These are phyloP conservation scores for Drosophila trichaetosa DNA, from an alignment of 2,888 invertebrate species.

Conservation along the genomic window DNA sequence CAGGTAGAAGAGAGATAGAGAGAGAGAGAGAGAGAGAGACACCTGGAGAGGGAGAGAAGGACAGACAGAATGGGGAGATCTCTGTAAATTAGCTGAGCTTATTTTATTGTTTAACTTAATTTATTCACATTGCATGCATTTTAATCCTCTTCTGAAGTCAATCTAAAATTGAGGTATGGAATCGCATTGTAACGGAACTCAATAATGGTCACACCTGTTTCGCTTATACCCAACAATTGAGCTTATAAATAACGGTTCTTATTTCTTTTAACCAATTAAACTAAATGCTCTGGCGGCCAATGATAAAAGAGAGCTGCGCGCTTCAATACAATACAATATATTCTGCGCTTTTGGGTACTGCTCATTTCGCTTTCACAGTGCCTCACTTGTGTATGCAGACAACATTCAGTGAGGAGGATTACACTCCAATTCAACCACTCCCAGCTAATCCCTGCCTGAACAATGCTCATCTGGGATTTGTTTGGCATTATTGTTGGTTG, in stretches of 20 bases:
- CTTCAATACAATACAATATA: neutral
- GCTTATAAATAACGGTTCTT: neutral
- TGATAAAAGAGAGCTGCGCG: neutral
- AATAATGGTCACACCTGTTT: neutral
- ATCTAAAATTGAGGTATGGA: neutral
- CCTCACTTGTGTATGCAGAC: neutral
- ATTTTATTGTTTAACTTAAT: neutral
- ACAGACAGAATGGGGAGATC: neutral
- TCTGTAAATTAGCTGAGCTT: too few relatives aligned
- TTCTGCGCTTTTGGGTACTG: slow-evolving; percentile 11
- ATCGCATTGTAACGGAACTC: neutral
- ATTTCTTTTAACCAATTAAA: neutral
- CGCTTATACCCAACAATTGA: neutral
- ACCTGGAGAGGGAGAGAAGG: too few relatives aligned
- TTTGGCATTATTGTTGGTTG: slow-evolving; percentile 3
- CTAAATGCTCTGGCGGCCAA: neutral
- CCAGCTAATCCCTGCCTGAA: neutral
- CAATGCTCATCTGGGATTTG: slow-evolving; percentile 10
- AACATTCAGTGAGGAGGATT: neutral
- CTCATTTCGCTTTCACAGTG: slow-evolving; percentile 11
- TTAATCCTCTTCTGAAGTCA: neutral
- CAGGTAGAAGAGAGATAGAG: neutral
- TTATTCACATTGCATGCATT: neutral
- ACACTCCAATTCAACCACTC: neutral
- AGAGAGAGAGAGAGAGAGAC: neutral